Evolutionary conservation across 1,140 invertebrate species (phyloP).

Genomic region (Ceratoteleas bidentatus): DNA sequence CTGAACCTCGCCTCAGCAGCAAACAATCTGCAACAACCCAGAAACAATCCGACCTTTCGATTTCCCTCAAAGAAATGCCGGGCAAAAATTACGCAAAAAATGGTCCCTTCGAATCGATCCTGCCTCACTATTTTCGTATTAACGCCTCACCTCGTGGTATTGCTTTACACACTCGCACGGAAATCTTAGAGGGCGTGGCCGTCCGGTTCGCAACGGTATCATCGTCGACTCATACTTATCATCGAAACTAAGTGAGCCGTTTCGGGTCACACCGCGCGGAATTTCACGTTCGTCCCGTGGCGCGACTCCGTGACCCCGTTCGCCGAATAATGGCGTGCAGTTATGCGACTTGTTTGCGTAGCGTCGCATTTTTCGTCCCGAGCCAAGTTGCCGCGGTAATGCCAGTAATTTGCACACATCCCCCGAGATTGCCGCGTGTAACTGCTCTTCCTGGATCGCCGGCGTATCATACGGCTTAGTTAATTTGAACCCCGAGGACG

Average conservation of each 20-base stretch:
- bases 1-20: too few relatives aligned
- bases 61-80: too few relatives aligned
- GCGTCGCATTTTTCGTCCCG: slow-evolving; percentile 37
- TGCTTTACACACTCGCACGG: slow-evolving; percentile 20
- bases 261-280: slow-evolving; percentile 45
- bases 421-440: slow-evolving; percentile 46
- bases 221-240: slow-evolving; percentile 70
- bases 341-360: slow-evolving; percentile 43
- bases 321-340: slow-evolving; percentile 12
- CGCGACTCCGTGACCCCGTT: background rate
- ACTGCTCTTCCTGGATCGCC: slow-evolving; percentile 53
- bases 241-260: slow-evolving; percentile 70
- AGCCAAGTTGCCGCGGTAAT: slow-evolving; percentile 50
- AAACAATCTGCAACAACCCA: too few relatives aligned
- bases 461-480: slow-evolving; percentile 43
- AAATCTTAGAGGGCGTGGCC: slow-evolving; percentile 74
- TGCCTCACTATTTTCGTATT: slow-evolving; percentile 36
- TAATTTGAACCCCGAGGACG: slow-evolving; percentile 70
- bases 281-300: too few relatives aligned
- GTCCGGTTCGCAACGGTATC: slow-evolving; percentile 75
- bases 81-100: too few relatives aligned
- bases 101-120: too few relatives aligned
- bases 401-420: slow-evolving; percentile 59
- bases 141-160: slow-evolving; percentile 37
- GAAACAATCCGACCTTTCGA: too few relatives aligned